Conservation (phyloP, 2,888 invertebrate species). For the Oligia latruncula region DNA sequence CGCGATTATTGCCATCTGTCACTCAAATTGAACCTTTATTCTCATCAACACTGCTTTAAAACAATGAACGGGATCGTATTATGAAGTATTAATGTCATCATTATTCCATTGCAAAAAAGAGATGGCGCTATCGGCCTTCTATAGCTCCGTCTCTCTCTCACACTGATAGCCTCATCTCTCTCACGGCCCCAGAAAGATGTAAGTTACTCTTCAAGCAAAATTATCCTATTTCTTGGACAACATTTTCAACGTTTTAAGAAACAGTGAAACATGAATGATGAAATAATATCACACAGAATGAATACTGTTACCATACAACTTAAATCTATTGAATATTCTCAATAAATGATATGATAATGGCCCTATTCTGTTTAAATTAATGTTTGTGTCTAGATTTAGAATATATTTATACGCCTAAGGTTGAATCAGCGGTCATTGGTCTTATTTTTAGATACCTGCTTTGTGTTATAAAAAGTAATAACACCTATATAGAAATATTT, state of each 20-base stretch:
- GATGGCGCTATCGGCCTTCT: background rate
- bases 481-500: conserved; percentile 1
- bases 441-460: background rate
- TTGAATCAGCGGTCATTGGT: background rate
- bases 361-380: conserved; percentile 29
- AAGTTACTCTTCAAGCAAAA: too few species aligned
- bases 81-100: background rate
- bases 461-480: background rate
- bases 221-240: background rate
- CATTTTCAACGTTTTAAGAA: conserved; percentile 16
- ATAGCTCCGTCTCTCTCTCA: background rate
- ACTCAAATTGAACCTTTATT: background rate
- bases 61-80: background rate
- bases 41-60: background rate
- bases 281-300: conserved; percentile 52
- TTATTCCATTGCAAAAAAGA: background rate
- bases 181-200: background rate
- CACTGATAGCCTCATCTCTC: background rate
- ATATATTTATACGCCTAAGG: background rate
- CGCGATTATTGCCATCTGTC: background rate
- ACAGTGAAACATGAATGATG: conserved; percentile 29
- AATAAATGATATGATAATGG: conserved; percentile 58
- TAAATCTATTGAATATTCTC: conserved; percentile 55
- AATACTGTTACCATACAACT: conserved; percentile 63
- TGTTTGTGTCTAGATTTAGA: conserved; percentile 12